Conservation (phyloP, 2,113 vertebrate genomes). For the Anhinga anhinga region DNA sequence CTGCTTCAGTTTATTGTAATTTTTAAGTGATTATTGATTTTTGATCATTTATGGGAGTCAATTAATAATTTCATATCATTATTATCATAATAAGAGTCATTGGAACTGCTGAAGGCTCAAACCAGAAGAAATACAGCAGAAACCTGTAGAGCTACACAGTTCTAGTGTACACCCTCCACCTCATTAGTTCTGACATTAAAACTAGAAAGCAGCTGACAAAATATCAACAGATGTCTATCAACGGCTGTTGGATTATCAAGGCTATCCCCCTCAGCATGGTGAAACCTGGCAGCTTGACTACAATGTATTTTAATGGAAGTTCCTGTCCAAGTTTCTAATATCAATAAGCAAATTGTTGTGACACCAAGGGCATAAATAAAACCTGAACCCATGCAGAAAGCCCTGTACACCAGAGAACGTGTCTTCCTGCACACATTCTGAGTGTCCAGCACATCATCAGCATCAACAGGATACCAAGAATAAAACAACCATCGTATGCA, state of each 20-base stretch:
- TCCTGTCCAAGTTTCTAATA: background rate
- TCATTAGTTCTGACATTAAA: background rate
- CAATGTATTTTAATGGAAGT: background rate
- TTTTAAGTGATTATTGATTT: background rate
- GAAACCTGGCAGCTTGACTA: background rate
- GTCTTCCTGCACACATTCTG: background rate
- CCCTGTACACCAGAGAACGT: background rate
- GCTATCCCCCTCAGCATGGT: background rate
- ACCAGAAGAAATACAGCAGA: background rate
- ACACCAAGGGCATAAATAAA: background rate
- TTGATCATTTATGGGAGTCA: background rate
- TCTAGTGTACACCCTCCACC: background rate
- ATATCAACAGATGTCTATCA: background rate
- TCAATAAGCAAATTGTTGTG: background rate
- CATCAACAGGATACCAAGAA: background rate
- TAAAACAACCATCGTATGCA: accelerated
- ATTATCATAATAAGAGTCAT: background rate
- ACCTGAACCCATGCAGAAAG: background rate
- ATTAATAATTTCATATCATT: background rate
- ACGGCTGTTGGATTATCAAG: background rate
- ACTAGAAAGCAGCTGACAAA: background rate
- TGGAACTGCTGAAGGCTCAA: background rate
- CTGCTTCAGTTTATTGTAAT: background rate
- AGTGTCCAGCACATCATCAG: background rate
- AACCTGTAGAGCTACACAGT: background rate